A percentile compares a stretch with the other conserved stretches of the same genome.
Conservation (phyloP, 2,113 vertebrate genomes). For the Labeo catla region DNA sequence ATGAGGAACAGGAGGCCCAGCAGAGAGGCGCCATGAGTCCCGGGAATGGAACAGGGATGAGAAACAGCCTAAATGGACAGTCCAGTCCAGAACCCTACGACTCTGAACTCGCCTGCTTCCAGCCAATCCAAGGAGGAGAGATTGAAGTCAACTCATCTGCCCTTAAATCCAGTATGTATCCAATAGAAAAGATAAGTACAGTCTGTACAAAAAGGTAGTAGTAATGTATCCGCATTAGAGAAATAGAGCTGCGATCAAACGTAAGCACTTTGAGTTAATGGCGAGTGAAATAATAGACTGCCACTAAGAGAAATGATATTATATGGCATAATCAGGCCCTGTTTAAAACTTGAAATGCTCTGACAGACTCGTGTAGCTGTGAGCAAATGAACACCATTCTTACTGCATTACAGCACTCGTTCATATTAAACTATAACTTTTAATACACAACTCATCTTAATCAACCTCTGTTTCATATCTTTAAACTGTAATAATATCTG, state of each 20-base stretch:
- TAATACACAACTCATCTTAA: slow-evolving; percentile 3
- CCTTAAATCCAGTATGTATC: slow-evolving; percentile 87
- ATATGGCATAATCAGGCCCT: slow-evolving; percentile 50
- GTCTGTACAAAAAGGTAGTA: background rate
- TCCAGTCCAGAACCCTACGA: slow-evolving; percentile 88
- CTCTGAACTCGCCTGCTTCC: slow-evolving; percentile 86
- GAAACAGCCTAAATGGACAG: slow-evolving; percentile 65
- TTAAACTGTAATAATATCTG: slow-evolving; percentile 21
- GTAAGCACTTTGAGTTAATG: slow-evolving; percentile 58
- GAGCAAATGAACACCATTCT: slow-evolving; percentile 19
- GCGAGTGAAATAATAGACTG: slow-evolving; percentile 57
- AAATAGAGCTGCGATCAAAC: slow-evolving; percentile 19
- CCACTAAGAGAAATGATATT: slow-evolving; percentile 53
- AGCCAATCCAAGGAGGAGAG: slow-evolving; percentile 89
- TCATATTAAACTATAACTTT: slow-evolving; percentile 28
- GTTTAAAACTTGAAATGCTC: slow-evolving; percentile 49
- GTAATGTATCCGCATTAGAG: background rate
- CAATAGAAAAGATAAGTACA: background rate
- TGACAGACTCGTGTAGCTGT: slow-evolving; percentile 4
- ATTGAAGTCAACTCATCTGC: slow-evolving; percentile 94
- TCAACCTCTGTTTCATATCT: background rate
- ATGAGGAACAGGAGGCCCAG: slow-evolving; percentile 89
- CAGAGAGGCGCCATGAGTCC: slow-evolving; percentile 73
- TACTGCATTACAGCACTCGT: background rate
- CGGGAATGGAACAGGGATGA: slow-evolving; percentile 56